phyloP scores from a whole-genome alignment of 1,140 invertebrate species.

The Bombus affinis region DNA sequence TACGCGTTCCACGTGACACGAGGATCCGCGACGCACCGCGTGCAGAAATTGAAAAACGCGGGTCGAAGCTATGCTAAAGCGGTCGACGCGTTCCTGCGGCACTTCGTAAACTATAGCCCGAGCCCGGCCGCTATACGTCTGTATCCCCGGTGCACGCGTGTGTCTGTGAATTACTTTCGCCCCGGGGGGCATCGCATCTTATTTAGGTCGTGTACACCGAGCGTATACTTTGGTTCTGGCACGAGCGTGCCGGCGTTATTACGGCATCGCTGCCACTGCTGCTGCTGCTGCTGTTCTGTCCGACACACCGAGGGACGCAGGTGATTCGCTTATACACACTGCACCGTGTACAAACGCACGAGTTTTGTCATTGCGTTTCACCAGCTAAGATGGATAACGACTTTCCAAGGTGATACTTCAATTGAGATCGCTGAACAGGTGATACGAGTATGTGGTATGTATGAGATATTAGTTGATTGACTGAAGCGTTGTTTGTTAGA shows the following conservation, averaged over 20 bases:
- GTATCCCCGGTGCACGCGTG: slow-evolving; percentile 24
- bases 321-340: slow-evolving; percentile 48
- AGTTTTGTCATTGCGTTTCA: slow-evolving; percentile 13
- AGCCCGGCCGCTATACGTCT: slow-evolving; percentile 21
- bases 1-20: too few relatives aligned
- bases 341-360: not conserved
- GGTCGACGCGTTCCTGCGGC: slow-evolving; percentile 40
- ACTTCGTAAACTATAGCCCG: slow-evolving; percentile 50
- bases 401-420: not conserved
- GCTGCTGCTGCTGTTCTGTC: not conserved
- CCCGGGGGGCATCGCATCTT: slow-evolving; percentile 82
- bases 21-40: not conserved
- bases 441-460: not conserved
- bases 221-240: slow-evolving; percentile 70
- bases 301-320: slow-evolving; percentile 38
- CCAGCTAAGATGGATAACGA: not conserved
- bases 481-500: not conserved
- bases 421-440: not conserved
- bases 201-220: slow-evolving; percentile 83
- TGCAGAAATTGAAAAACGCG: slow-evolving; percentile 30
- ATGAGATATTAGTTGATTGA: not conserved
- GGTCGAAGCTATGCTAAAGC: slow-evolving; percentile 33
- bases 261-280: slow-evolving; percentile 62
- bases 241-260: slow-evolving; percentile 68
- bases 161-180: slow-evolving; percentile 82